phyloP scores from a whole-genome alignment of 2,888 invertebrate species.

The Lithophane leautieri region DNA sequence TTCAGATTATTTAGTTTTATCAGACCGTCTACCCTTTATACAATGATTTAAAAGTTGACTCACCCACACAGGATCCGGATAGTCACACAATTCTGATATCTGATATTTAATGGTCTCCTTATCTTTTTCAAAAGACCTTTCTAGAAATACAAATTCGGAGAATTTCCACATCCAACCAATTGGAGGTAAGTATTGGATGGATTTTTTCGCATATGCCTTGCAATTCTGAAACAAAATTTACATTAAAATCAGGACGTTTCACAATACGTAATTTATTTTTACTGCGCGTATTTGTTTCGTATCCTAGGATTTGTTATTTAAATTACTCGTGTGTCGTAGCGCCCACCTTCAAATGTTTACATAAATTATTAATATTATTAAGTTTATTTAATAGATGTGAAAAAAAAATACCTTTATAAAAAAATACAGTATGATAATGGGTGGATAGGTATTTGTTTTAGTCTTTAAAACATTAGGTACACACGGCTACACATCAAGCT shows the following conservation, averaged over 20 bases:
- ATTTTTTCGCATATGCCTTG: slow-evolving; percentile 98
- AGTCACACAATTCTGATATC: slow-evolving; percentile 95
- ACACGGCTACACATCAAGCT: too few relatives aligned
- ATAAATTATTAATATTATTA: slow-evolving; percentile 23
- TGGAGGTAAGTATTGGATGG: slow-evolving; percentile 96
- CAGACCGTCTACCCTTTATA: neutral
- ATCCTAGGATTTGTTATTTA: neutral
- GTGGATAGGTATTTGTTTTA: slow-evolving; percentile 7
- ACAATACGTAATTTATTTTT: slow-evolving; percentile 9
- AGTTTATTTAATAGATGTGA: slow-evolving; percentile 17
- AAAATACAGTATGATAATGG: slow-evolving; percentile 16
- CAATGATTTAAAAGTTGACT: slow-evolving; percentile 70
- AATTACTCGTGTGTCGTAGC: neutral
- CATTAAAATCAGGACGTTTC: slow-evolving; percentile 19
- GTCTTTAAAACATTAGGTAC: neutral
- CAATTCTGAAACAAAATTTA: slow-evolving; percentile 92
- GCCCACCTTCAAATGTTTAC: slow-evolving; percentile 39
- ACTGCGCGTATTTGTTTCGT: neutral
- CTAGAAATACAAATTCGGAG: slow-evolving; percentile 98
- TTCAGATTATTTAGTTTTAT: slow-evolving; percentile 41
- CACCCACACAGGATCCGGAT: slow-evolving; percentile 97
- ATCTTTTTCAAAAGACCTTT: slow-evolving; percentile 97
- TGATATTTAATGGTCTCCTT: slow-evolving; percentile 95
- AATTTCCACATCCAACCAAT: slow-evolving; percentile 99
- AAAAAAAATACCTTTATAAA: neutral